phyloP scores from a whole-genome alignment of 2,113 vertebrate genomes.

The Seriola dumerili region DNA sequence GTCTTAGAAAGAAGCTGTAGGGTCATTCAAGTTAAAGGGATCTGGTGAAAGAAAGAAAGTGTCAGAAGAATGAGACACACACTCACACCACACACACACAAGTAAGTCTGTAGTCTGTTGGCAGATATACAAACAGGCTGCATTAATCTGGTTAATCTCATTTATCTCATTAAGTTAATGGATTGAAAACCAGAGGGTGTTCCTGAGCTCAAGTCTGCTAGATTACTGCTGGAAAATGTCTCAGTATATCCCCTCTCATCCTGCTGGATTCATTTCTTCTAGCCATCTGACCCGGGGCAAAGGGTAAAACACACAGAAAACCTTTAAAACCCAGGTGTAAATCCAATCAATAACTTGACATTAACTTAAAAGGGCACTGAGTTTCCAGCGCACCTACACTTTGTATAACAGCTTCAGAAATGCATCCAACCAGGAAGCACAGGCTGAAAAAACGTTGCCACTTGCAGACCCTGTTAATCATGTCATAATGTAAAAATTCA shows the following conservation, averaged over 20 bases:
- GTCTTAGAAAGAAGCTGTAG: not conserved
- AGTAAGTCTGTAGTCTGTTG: conserved; percentile 30
- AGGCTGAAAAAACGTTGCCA: not conserved
- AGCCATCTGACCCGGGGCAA: too few relatives aligned
- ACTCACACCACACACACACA: not conserved
- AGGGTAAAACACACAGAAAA: too few relatives aligned
- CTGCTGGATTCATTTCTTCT: conserved; percentile 10
- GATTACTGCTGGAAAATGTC: conserved; percentile 25
- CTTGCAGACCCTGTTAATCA: not conserved
- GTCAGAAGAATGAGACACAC: not conserved
- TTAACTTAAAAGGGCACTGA: too few relatives aligned
- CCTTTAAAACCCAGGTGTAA: too few relatives aligned
- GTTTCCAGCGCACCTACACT: too few relatives aligned
- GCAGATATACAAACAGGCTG: conserved; percentile 24
- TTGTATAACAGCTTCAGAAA: not conserved
- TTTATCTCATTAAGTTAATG: conserved; percentile 60
- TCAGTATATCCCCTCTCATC: not conserved
- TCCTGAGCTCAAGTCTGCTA: conserved; percentile 8
- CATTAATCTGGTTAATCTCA: conserved; percentile 54
- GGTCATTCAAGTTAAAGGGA: not conserved
- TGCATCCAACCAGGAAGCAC: too few relatives aligned
- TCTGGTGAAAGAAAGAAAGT: not conserved
- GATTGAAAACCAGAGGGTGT: conserved; percentile 53
- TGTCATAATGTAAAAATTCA: not conserved
- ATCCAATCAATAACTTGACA: too few relatives aligned